Base-by-base conservation (phyloP, 2,888 invertebrate genomes). In the Spialia ferax region DNA sequence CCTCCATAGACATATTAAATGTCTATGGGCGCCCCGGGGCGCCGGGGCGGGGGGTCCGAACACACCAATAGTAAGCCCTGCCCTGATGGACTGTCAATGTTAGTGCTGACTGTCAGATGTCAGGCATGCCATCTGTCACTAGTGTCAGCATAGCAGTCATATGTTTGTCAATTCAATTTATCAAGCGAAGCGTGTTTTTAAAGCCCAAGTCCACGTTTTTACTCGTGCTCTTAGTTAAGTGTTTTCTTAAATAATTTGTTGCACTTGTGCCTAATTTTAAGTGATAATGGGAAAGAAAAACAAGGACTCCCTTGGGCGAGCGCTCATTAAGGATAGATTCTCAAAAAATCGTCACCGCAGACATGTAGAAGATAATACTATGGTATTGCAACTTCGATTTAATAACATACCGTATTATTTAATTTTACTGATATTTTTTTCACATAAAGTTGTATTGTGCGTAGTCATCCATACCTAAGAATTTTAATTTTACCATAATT, bases 281-380 rank as follows among this genome's bases (percentile, higher is more conserved):
- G 63, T 3, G 3, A 95, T 64, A 72, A 97, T 97, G 97, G 96
- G 96, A 13, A 97, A 97, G 84, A 97, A 97, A 83, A 95, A 94
- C 77, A 97, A 96, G 87, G 88, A 92, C 63, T 87, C 87, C 38
- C 91, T 97, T 56, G 97, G 96, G 0, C 94, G 97, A 68, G 93
- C 96, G 0, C 91, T 97, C 48, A 96, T 97, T 45, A 97, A 96
- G 82, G 96, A 97, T 80, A 95, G 97, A 75, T 97, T 97, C 82
- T 95, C 96, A 0, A 94, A 95, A 71, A 94, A 94, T 60, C 95
- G 94, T 52, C 94, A 94, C 59, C 94, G 94, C 74, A 96, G 95
- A 88, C 95, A 95, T 90, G 95, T 95, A 55, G 95, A 95, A 80
- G 96, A 96, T 79, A 95, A 96, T 75, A 96, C 96, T 6, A 95